phyloP scores from a whole-genome alignment of 1,140 invertebrate species.

The Bilobella aurantiaca region DNA sequence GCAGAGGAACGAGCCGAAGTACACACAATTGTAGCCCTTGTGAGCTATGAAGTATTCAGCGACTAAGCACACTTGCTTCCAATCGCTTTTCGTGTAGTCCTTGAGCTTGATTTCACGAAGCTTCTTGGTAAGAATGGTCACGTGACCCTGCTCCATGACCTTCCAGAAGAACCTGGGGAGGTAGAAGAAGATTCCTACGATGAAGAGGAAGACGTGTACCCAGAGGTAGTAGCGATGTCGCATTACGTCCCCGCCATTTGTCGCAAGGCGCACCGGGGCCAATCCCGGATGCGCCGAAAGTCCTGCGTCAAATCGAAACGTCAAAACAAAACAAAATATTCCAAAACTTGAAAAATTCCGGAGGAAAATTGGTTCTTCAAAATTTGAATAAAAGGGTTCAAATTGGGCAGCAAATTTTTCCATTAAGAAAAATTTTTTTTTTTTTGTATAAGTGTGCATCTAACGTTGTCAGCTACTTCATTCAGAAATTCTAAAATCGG shows the following conservation, averaged over 20 bases:
- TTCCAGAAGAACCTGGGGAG: slow-evolving; percentile 66
- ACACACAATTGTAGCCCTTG: not conserved
- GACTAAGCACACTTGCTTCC: not conserved
- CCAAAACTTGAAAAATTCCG: too few species aligned
- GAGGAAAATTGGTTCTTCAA: not conserved
- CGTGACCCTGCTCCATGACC: slow-evolving; percentile 35
- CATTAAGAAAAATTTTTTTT: not conserved
- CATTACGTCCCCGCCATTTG: not conserved
- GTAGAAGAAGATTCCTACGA: slow-evolving; percentile 55
- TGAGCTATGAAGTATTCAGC: slow-evolving; percentile 5
- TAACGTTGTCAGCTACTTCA: not conserved
- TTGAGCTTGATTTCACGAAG: slow-evolving; percentile 7
- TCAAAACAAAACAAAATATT: too few species aligned
- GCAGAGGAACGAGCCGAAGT: slow-evolving; percentile 69
- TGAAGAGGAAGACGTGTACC: slow-evolving; percentile 43
- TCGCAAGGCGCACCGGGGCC: not conserved
- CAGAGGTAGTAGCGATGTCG: slow-evolving; percentile 44
- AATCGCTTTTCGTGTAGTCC: not conserved
- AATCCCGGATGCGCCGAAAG: not conserved
- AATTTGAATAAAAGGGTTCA: not conserved
- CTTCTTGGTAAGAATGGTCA: slow-evolving; percentile 36
- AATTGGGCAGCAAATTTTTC: not conserved
- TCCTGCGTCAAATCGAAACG: too few species aligned
- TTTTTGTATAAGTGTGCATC: not conserved
- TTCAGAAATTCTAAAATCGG: not conserved